Evolutionary conservation across 2,113 vertebrate species (phyloP), one percentile per base, ranked within the genome.

Genomic region (Carassius auratus): DNA sequence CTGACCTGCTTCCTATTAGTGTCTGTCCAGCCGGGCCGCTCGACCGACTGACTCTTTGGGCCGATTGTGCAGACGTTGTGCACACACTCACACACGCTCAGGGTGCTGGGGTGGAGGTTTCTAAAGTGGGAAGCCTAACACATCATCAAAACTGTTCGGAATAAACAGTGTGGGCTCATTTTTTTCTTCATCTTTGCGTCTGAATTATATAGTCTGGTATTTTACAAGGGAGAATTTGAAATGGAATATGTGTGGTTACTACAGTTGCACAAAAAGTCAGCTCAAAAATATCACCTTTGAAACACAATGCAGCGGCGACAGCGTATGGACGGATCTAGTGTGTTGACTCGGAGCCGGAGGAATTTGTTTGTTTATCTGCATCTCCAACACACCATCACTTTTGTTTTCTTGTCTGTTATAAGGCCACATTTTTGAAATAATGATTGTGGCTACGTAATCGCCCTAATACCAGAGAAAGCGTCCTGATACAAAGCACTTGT

Each of bases 1-100:
- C 75, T 89, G 90, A 93, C 90, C 93, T 95, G 95, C 93, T 95
- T 95, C 94, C 93, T 92, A 93, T 95, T 95, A 95, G 90, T 89
- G 91, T 81, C 86, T 89, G 91, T 93, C 92, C 92, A 92, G 88
- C 88, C 48, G 50, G 14, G 45, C 23, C 14, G 12, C 85, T 71
- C 42, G 42, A 8, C 42, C 8, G 42, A 8, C 7, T 8, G 42
- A 42, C 42, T 42, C 85, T 87, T 88, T 91, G 91, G 89, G 84
- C 79, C 85, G 81, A 50, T 84, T 91, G 87, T 84, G 84, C 90
- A 86, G 79, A 84, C 85, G 23, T 19, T 38, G 23, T 26, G 61
- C 81, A 71, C 76, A 23, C 74, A 77, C 50, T n/a, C 76, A 76
- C 57, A 14, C 75, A 86, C 30, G 30, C 66, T 79, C 38, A 68